Evolutionary conservation across 2,797 vertebrate species (phyloP).

Genomic region (Staurois parvus): DNA sequence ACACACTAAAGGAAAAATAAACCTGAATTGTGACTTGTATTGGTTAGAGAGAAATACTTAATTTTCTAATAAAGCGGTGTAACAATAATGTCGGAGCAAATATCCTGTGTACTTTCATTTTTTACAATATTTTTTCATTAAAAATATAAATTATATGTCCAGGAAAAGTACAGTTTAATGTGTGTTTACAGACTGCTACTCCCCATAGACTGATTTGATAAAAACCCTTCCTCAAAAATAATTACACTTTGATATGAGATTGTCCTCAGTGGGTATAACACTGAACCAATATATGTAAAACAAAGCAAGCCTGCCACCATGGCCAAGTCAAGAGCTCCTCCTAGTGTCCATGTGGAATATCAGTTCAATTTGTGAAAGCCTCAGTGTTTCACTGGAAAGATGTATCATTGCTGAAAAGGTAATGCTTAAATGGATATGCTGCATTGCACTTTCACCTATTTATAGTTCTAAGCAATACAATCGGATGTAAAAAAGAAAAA

Average conservation of each 20-base stretch:
- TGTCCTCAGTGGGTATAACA: constrained; percentile 62
- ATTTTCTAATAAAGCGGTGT: background rate
- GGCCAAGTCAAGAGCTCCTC: constrained; percentile 69
- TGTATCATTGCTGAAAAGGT: background rate
- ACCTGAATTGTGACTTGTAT: background rate
- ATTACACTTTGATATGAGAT: constrained; percentile 72
- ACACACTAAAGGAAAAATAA: too few species aligned
- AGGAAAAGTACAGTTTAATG: constrained; percentile 76
- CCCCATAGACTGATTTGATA: constrained; percentile 73
- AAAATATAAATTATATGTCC: constrained; percentile 65
- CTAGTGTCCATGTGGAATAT: constrained; percentile 64
- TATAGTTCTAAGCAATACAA: too few species aligned
- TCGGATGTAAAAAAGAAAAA: too few species aligned
- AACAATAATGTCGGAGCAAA: background rate
- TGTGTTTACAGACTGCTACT: constrained; percentile 74
- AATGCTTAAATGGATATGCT: background rate
- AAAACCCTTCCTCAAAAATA: constrained; percentile 73
- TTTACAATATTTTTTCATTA: background rate
- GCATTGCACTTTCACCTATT: background rate
- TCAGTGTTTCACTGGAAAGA: background rate
- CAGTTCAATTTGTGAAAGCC: background rate
- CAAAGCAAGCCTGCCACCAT: background rate
- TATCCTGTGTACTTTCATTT: background rate
- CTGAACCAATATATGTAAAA: constrained; percentile 18
- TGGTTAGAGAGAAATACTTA: background rate